Conservation (phyloP, 1,140 invertebrate species). For the Chlorops oryzae region DNA sequence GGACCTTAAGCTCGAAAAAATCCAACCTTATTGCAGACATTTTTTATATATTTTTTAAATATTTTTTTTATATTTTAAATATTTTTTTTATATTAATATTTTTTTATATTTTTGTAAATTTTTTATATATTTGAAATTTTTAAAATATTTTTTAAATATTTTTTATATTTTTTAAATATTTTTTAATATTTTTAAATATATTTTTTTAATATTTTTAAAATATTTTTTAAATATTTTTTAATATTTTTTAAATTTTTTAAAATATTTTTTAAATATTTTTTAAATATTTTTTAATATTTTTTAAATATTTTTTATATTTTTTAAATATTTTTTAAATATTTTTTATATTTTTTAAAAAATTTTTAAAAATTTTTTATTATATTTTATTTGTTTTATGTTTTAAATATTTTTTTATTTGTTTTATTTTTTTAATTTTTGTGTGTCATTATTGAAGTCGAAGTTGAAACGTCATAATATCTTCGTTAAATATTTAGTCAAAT, state of each 20-base stretch:
- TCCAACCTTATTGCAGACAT: too few species aligned
- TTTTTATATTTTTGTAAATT: not conserved
- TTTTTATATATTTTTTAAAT: too few species aligned
- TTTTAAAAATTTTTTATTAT: not conserved
- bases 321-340: not conserved
- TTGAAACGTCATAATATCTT: not conserved
- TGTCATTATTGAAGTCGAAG: too few species aligned
- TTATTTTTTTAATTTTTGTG: not conserved
- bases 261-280: not conserved
- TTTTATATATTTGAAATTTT: too few species aligned
- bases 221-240: not conserved
- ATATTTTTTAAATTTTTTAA: not conserved
- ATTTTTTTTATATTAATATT: not conserved
- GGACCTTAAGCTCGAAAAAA: too few species aligned
- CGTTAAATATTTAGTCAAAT: not conserved
- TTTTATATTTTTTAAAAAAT: not conserved
- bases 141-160: not conserved
- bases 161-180: not conserved
- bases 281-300: not conserved
- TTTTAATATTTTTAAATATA: not conserved
- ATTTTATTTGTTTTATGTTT: not conserved
- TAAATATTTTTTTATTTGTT: not conserved
- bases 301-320: not conserved
- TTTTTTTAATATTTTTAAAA: too few species aligned
- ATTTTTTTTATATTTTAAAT: too few species aligned